Base-by-base conservation (phyloP, 1,140 invertebrate species). In the Drosophila albomicans region DNA sequence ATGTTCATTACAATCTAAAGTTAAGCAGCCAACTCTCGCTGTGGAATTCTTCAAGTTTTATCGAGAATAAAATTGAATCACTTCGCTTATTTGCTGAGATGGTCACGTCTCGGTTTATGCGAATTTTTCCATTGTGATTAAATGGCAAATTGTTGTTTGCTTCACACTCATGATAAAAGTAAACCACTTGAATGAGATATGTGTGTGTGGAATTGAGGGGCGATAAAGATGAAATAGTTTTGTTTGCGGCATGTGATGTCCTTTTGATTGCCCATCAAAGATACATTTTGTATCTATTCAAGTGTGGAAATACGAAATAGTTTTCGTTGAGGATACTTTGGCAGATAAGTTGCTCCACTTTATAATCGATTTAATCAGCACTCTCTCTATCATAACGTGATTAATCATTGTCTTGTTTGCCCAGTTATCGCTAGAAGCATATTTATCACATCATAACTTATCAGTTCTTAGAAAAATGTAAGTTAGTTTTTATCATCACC, bases 371-470 rank as follows among this genome's bases (percentile, higher is more conserved):
- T 41, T 41, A 7, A 41, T 41, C 38, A 43, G 32, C 13, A 1
- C 28, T 35, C 16, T 35, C 15, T 25, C 20, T 25, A 25, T 25
- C 20, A 25, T 43, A 13, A 49, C 15, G 5, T 16, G 7, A 71
- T 72, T 66, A 41, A 57, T 72, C 69, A 72, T 57, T 57, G 32
- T 38, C 69, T 46, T 10, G 13, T 8, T 20, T 13, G 5, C 7
- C 35, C 25, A 5, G 20, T 56, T 58, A 67, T 58, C 63, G 45
- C 10, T 13, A n/a, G 4, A 5, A 38, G 11, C 6, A 8, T 30
- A 56, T 65, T 49, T 49, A 64, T 65, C 43, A 71, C 16, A 61
- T 13, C 68, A 49, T 25, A 38, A n/a, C 56, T 61, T 68, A 68
- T 59, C 66, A 32, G 32, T 61, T 72, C 54, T 15, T 11, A 11